A percentile compares a stretch with the other conserved stretches of the same genome.
phyloP scores from a whole-genome alignment of 35 echinoderm and acorn worm genomes.

The Apostichopus parvimensis region DNA sequence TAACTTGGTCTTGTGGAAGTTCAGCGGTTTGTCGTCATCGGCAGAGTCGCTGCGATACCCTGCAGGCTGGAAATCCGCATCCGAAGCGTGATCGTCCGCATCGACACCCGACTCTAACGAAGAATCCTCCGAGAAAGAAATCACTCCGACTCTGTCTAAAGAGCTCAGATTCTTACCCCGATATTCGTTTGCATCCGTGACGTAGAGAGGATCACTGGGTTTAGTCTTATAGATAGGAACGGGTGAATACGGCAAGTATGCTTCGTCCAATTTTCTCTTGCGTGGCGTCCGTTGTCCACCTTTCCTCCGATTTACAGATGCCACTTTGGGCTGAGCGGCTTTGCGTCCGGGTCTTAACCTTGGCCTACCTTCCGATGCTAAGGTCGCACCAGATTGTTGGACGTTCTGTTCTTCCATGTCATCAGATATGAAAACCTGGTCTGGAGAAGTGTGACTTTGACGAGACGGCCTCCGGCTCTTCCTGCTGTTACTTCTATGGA shows the following conservation, averaged over 20 bases:
- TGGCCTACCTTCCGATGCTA: background rate
- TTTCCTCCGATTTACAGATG: background rate
- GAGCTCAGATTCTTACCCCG: background rate
- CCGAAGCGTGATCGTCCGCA: constrained; percentile 5
- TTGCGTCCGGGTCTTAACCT: background rate
- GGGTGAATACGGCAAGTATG: constrained; percentile 14
- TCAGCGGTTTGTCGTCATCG: constrained; percentile 5
- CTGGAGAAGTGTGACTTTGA: constrained; percentile 4
- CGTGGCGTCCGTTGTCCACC: background rate
- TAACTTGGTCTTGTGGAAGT: background rate
- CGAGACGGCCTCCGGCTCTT: background rate
- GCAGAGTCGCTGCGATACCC: background rate
- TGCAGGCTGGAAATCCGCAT: constrained; percentile 8
- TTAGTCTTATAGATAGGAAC: constrained; percentile 31
- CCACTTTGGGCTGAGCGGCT: no score
- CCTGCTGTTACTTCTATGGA: background rate
- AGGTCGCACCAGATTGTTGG: no score
- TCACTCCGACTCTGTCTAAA: background rate
- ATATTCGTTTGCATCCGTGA: background rate
- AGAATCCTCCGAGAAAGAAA: background rate
- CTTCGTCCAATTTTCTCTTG: background rate
- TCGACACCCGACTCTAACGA: constrained; percentile 21
- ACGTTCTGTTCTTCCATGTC: background rate
- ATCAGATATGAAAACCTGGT: background rate
- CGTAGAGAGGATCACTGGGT: background rate